These are phyloP conservation scores for Actinernus sp. DNA, from an alignment of 92 coral and sea anemone species.

Conservation along the genomic window DNA sequence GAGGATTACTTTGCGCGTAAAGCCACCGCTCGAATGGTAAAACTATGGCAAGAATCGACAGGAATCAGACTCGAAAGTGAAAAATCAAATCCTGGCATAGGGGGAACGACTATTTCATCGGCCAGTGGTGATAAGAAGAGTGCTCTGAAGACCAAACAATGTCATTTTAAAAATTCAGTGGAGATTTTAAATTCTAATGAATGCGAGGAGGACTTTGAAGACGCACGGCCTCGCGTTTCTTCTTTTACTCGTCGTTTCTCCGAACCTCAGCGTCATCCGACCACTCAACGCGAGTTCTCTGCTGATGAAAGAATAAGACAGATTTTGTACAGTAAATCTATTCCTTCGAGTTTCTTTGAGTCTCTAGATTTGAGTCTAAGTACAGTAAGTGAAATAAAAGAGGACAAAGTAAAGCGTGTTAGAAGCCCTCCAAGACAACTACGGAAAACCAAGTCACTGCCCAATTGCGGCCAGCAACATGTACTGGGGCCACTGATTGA, in stretches of 20 bases:
- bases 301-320: conserved; percentile 66
- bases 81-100: conserved; percentile 48
- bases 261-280: conserved; percentile 77
- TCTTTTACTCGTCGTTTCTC: conserved; percentile 72
- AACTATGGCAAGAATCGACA: conserved; percentile 85
- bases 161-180: conserved; percentile 86
- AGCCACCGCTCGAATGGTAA: conserved; percentile 89
- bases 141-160: conserved; percentile 59
- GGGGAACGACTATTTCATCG: conserved; percentile 34
- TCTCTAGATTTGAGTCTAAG: conserved; percentile 90
- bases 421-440: conserved; percentile 87
- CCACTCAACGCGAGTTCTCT: conserved; percentile 58
- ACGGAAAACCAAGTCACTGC: conserved; percentile 92
- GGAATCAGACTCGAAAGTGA: conserved; percentile 46
- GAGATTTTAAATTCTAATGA: conserved; percentile 80
- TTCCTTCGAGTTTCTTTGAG: conserved; percentile 81
- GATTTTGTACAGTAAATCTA: conserved; percentile 47
- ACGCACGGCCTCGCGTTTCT: conserved; percentile 24
- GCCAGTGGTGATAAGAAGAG: conserved; percentile 52
- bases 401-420: conserved; percentile 72
- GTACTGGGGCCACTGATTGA: conserved; percentile 94
- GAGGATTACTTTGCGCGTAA: conserved; percentile 96
- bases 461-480: conserved; percentile 92
- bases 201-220: conserved; percentile 55
- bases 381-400: conserved; percentile 74